Evolutionary conservation across 1,140 invertebrate species (phyloP), one percentile per base, ranked within the genome.

Genomic region (Megalopta genalis): DNA sequence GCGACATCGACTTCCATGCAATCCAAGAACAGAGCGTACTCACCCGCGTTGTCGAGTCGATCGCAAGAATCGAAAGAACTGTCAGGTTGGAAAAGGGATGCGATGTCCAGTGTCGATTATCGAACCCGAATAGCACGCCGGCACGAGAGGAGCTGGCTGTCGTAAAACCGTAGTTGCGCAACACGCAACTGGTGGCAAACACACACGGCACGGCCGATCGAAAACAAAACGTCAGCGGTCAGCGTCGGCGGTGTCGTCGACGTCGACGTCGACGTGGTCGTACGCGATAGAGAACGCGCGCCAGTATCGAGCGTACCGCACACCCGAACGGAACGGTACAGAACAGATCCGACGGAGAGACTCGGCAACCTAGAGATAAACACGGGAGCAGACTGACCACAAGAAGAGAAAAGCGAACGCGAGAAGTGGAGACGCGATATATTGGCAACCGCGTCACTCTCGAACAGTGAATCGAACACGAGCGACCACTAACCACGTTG

Each of bases 101-200:
- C 60, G 52, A 70, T 57, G 77, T 21, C 67, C 46, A 37, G 23
- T 27, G 32, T 27, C n/a, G 62, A 78, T 2, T 27, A 23, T n/a
- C n/a, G 62, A 78, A 71, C 57, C 46, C 18, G 46, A 52, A 18
- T 21, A 67, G 54, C 54, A 57, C 21, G n/a, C 21, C 27, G 16
- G 60, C 54, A 72, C n/a, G 68, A 77, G 37, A 59, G 46, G 14
- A 70, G 66, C 71, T 73, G 39, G 76, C 62, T 63, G 83, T 76
- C 73, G 81, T 80, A 78, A 89, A 89, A 86, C 81, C 62, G 80
- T 70, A 80, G 87, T 91, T 91, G 91, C 86, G 90, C 90, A 91
- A 92, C 89, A 89, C 86, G 91, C 89, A 92, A 92, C 90, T 91
- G 88, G 89, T 92, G 88, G 90, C 85, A 90, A 81, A 86, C 77